Conservation (phyloP, 2,113 vertebrate species). For the Tetraodon nigroviridis region DNA sequence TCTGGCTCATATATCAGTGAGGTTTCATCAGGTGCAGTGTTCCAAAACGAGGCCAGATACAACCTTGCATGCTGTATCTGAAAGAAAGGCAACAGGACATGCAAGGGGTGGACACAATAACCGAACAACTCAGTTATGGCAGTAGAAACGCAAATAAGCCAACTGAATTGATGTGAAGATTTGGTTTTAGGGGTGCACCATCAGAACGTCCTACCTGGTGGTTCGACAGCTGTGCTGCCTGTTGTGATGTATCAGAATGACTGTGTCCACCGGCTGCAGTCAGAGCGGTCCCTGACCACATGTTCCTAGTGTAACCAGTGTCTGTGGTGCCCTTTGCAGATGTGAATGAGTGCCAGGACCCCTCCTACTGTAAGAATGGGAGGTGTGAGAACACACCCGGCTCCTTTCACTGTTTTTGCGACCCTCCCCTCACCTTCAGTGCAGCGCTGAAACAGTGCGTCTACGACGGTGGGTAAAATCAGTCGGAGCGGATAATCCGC, state of each 20-base stretch:
- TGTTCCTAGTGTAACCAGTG: conserved; percentile 70
- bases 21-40: conserved; percentile 15
- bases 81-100: background rate
- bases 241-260: conserved; percentile 12
- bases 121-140: too few species aligned
- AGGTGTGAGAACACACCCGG: conserved; percentile 86
- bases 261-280: conserved; percentile 35
- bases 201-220: background rate
- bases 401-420: conserved; percentile 87
- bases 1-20: conserved; percentile 14
- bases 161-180: too few species aligned
- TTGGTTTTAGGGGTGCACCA: too few species aligned
- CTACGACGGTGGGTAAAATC: conserved; percentile 80
- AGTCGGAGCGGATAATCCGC: conserved; percentile 33
- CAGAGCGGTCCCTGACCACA: conserved; percentile 58
- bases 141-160: too few species aligned
- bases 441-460: conserved; percentile 80
- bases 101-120: conserved; percentile 20
- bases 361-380: conserved; percentile 83
- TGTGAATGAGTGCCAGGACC: conserved; percentile 88
- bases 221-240: conserved; percentile 20
- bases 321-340: conserved; percentile 81
- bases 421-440: conserved; percentile 82
- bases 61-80: conserved; percentile 23
- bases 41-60: conserved; percentile 17